Evolutionary conservation across 2,888 invertebrate species (phyloP).

Genomic region (Cheiracanthium punctorium): DNA sequence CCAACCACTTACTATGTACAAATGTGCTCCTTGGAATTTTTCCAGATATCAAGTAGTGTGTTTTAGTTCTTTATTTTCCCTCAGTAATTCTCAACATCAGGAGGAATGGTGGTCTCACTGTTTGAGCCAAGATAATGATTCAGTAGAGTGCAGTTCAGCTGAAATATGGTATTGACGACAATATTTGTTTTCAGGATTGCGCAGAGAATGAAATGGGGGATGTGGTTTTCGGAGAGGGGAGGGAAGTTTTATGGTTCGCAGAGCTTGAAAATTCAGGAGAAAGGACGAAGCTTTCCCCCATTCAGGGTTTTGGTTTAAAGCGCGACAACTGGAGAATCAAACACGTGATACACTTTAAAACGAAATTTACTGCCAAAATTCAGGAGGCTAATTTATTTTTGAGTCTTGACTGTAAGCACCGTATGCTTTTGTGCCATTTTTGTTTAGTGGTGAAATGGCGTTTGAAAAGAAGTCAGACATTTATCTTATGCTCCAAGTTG

Average conservation of each 20-base stretch:
- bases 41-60: slow-evolving; percentile 43
- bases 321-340: background rate
- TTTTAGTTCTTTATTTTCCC: slow-evolving; percentile 24
- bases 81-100: background rate
- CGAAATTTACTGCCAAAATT: background rate
- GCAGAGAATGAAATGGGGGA: slow-evolving; percentile 4
- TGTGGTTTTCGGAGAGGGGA: background rate
- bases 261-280: background rate
- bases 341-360: background rate
- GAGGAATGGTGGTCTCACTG: background rate
- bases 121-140: slow-evolving; percentile 32
- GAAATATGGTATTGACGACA: slow-evolving; percentile 43
- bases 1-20: background rate
- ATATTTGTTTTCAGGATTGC: slow-evolving; percentile 24
- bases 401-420: background rate
- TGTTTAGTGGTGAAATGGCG: too few relatives aligned
- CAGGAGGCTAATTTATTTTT: background rate
- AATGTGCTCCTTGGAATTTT: slow-evolving; percentile 42
- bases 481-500: too few relatives aligned
- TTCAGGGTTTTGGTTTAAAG: background rate
- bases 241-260: background rate
- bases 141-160: background rate
- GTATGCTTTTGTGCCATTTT: too few relatives aligned
- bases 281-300: background rate
- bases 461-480: too few relatives aligned